Conservation (phyloP, 2,888 invertebrate genomes). For the Spilosoma lubricipeda region DNA sequence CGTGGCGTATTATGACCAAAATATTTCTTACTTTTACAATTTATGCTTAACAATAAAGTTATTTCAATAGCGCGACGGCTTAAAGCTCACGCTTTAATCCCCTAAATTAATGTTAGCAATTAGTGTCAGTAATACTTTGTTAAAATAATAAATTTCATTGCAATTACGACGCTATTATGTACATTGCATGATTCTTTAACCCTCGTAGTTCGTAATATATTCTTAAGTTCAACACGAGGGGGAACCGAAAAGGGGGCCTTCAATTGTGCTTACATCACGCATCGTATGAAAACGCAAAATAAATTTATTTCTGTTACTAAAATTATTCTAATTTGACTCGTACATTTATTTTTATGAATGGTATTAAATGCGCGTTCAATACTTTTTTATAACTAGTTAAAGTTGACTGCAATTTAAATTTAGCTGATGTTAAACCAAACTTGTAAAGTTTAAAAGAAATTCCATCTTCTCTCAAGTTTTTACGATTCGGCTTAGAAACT, state of each 20-base stretch:
- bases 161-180: constrained; percentile 75
- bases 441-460: neutral
- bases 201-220: constrained; percentile 66
- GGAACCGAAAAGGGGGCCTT: constrained; percentile 61
- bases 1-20: constrained; percentile 9
- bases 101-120: constrained; percentile 48
- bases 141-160: constrained; percentile 65
- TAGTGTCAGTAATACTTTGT: constrained; percentile 49
- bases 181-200: constrained; percentile 73
- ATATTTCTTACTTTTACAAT: constrained; percentile 12
- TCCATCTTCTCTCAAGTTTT: neutral
- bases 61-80: constrained; percentile 19
- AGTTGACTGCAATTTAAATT: neutral
- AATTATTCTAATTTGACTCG: constrained; percentile 41
- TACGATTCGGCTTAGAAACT: neutral
- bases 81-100: constrained; percentile 38
- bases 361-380: neutral
- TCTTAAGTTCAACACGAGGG: constrained; percentile 57
- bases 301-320: constrained; percentile 44
- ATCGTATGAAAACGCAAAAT: constrained; percentile 42
- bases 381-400: neutral
- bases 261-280: constrained; percentile 72
- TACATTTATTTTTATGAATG: constrained; percentile 23
- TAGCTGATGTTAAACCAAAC: neutral
- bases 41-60: constrained; percentile 14